Conservation (phyloP, 1,140 invertebrate species). For the Drosophila carrolli region DNA sequence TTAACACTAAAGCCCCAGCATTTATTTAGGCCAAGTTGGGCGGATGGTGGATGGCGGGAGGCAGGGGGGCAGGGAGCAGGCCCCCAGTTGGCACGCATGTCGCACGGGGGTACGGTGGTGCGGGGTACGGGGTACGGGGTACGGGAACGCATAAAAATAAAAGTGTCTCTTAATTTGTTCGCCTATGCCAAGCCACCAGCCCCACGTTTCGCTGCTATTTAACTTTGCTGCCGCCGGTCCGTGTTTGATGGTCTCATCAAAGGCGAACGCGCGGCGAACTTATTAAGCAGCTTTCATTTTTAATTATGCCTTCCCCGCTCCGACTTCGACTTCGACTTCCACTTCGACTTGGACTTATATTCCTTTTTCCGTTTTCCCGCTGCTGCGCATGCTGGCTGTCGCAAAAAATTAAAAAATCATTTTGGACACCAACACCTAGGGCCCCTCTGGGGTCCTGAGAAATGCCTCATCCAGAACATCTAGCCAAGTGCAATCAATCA, state of each 20-base stretch:
- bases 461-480: constrained; percentile 1
- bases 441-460: not conserved
- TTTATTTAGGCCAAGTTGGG: constrained; percentile 41
- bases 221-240: constrained; percentile 5
- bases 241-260: constrained; percentile 60
- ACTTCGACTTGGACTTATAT: constrained; percentile 22
- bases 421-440: constrained; percentile 43
- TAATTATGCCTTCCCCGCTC: constrained; percentile 63
- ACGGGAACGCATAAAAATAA: constrained; percentile 37
- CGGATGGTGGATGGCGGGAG: not conserved
- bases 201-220: constrained; percentile 31
- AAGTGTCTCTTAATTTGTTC: constrained; percentile 73
- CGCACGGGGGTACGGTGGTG: constrained; percentile 5
- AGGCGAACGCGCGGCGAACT: constrained; percentile 60
- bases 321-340: constrained; percentile 23
- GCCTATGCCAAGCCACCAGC: constrained; percentile 14
- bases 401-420: constrained; percentile 66
- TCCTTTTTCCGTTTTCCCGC: constrained; percentile 37
- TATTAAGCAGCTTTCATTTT: constrained; percentile 80
- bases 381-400: constrained; percentile 32
- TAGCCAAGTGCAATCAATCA: constrained; percentile 76
- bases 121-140: not conserved
- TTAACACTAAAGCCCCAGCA: constrained; percentile 72
- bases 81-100: constrained; percentile 71
- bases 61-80: not conserved